phyloP scores from a whole-genome alignment of 2,113 vertebrate species.

The Ammodytes marinus region DNA sequence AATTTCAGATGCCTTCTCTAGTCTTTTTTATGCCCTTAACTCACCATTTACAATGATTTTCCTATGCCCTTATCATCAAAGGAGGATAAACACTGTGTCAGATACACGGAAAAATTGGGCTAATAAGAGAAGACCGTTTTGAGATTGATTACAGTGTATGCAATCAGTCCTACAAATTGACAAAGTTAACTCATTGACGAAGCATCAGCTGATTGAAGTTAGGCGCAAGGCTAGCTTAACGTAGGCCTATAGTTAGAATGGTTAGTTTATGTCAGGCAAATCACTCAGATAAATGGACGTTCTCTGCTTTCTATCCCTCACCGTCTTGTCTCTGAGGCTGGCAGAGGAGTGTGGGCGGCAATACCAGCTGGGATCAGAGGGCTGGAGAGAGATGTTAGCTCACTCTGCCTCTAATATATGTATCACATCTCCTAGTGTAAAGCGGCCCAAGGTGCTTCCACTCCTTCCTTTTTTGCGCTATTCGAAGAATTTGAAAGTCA shows the following conservation, averaged over 20 bases:
- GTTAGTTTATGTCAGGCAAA: conserved; percentile 57
- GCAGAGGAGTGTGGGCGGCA: conserved; percentile 79
- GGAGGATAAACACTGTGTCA: neutral
- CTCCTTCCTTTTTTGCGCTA: conserved; percentile 61
- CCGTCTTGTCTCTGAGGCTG: conserved; percentile 78
- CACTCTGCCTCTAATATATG: conserved; percentile 79
- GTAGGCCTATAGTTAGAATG: conserved; percentile 36
- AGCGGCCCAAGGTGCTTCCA: conserved; percentile 69
- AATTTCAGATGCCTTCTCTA: conserved; percentile 6
- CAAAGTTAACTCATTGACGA: conserved; percentile 10
- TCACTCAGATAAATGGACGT: conserved; percentile 71
- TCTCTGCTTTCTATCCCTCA: conserved; percentile 67
- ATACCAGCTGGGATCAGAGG: conserved; percentile 82
- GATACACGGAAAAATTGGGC: neutral
- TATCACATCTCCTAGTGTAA: conserved; percentile 76
- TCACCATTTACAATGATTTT: neutral
- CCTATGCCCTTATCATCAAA: neutral
- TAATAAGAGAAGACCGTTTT: neutral
- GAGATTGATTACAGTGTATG: conserved; percentile 7
- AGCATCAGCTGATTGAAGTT: conserved; percentile 31
- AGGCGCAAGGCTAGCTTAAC: conserved; percentile 21
- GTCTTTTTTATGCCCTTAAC: conserved; percentile 4
- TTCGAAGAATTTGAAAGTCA: conserved; percentile 67
- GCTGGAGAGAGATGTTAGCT: conserved; percentile 79
- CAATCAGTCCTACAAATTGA: conserved; percentile 1